Percentiles rank a stretch among this genome's conserved stretches.
These are phyloP conservation scores for Amphilophus citrinellus DNA, from an alignment of 2,113 vertebrate genomes.

Conservation along the genomic window DNA sequence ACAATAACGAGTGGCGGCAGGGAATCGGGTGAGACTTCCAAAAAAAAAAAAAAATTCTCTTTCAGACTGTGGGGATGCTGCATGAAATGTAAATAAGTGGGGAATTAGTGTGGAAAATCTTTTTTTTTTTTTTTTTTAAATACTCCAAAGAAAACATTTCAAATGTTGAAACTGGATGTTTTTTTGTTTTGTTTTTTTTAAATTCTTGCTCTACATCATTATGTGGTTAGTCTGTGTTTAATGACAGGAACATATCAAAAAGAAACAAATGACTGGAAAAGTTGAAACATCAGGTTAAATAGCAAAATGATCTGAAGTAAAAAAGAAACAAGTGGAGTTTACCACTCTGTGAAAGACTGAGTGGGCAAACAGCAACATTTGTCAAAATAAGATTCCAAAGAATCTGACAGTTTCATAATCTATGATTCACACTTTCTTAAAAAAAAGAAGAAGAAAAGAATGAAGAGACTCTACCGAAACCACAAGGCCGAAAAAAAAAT, in stretches of 20 bases:
- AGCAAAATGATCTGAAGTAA: not conserved
- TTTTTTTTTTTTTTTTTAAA: no score
- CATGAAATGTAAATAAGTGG: not conserved
- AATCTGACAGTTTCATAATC: not conserved
- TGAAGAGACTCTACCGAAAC: not conserved
- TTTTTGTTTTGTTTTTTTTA: no score
- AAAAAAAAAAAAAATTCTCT: not conserved
- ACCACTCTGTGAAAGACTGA: not conserved
- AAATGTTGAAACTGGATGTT: not conserved
- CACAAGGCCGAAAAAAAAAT: not conserved
- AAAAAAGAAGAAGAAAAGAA: not conserved
- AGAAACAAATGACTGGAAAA: not conserved
- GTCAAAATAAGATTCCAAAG: not conserved
- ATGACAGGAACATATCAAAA: not conserved
- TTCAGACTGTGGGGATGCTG: not conserved
- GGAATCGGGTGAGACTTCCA: not conserved
- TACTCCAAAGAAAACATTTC: not conserved
- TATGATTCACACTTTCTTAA: not conserved
- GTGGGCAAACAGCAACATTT: not conserved
- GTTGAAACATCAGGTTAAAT: not conserved
- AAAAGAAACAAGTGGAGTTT: not conserved
- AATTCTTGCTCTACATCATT: not conserved
- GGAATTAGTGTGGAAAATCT: not conserved
- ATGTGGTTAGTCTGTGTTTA: not conserved
- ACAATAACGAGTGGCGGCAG: slow-evolving; percentile 25